Evolutionary conservation across 2,888 invertebrate species (phyloP).

Genomic region (Stenchaetothrips biformis): DNA sequence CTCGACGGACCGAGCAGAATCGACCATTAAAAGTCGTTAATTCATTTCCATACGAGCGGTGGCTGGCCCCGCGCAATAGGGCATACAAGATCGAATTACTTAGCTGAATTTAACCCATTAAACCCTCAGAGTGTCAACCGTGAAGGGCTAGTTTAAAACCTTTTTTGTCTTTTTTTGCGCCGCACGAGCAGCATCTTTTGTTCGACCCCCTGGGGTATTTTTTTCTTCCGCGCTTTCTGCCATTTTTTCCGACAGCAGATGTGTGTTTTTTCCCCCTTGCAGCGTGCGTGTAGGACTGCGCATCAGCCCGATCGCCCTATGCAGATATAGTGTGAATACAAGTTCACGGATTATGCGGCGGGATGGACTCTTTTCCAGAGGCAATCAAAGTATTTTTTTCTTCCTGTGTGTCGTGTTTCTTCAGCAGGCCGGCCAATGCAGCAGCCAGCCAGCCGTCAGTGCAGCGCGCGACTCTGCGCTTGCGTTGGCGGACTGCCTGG

Average conservation of each 20-base stretch:
- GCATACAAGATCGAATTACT: constrained; percentile 21
- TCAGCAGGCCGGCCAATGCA: too few species aligned
- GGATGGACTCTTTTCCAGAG: background rate
- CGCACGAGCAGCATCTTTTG: background rate
- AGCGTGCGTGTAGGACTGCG: background rate
- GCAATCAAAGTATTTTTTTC: constrained; percentile 3
- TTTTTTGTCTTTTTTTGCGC: background rate
- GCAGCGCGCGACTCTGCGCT: too few species aligned
- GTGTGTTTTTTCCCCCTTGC: background rate
- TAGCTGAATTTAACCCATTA: constrained; percentile 15
- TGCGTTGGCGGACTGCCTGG: background rate
- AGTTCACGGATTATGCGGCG: constrained; percentile 1
- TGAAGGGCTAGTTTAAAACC: constrained; percentile 1
- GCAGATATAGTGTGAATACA: background rate
- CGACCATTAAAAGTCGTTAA: constrained; percentile 21
- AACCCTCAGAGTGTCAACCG: background rate
- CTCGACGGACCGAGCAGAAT: background rate
- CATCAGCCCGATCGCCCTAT: background rate
- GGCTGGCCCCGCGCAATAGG: constrained; percentile 4
- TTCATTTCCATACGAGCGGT: constrained; percentile 6
- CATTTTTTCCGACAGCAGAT: background rate
- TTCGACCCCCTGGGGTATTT: background rate
- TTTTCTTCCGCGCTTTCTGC: background rate
- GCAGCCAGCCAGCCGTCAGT: too few species aligned
- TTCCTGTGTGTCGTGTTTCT: background rate